A percentile compares a stretch with the other conserved stretches of the same genome.
Evolutionary conservation across 2,797 vertebrate genomes (phyloP).

Genomic region (Arnoldichthys spilopterus): DNA sequence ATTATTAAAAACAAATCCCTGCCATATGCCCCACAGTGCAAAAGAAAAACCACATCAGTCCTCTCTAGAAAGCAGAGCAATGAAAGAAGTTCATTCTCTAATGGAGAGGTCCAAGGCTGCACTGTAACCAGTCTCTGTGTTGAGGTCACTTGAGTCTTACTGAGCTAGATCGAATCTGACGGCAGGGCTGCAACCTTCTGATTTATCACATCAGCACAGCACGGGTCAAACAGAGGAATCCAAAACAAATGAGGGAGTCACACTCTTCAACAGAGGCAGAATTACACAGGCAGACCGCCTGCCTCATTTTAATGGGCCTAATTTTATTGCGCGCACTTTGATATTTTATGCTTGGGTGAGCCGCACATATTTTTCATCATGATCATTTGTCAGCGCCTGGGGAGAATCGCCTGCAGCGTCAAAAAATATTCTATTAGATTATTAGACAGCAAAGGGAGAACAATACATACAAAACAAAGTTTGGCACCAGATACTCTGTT

Average conservation of each 20-base stretch:
- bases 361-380: conserved; percentile 30
- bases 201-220: conserved; percentile 42
- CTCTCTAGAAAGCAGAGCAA: not conserved
- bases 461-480: not conserved
- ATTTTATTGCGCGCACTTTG: not conserved
- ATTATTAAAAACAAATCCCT: not conserved
- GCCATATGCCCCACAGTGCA: not conserved
- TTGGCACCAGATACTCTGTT: not conserved
- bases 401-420: not conserved
- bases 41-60: not conserved
- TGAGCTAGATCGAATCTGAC: conserved; percentile 25
- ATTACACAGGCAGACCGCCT: conserved; percentile 2
- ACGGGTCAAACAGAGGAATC: conserved; percentile 5
- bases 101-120: conserved; percentile 12
- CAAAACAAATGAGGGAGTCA: conserved; percentile 23
- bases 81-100: conserved; percentile 18
- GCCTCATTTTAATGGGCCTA: not conserved
- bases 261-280: conserved; percentile 9
- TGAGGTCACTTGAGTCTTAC: conserved; percentile 23
- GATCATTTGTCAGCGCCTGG: conserved; percentile 22
- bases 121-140: not conserved
- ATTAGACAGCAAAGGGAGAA: conserved; percentile 8
- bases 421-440: conserved; percentile 13
- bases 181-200: conserved; percentile 22
- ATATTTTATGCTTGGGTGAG: conserved; percentile 3